phyloP scores from a whole-genome alignment of 2,113 vertebrate genomes.

The Callithrix jacchus region DNA sequence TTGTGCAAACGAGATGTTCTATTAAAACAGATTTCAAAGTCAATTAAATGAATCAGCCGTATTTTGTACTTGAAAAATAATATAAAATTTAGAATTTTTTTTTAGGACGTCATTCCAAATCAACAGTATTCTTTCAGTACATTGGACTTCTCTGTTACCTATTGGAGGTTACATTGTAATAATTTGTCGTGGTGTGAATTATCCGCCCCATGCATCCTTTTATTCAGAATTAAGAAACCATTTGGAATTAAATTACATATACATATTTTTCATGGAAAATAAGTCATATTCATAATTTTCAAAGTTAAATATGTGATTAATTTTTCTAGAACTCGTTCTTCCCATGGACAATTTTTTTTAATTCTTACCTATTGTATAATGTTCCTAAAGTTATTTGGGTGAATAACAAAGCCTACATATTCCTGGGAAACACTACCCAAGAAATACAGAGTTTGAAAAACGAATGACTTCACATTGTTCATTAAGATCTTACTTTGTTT shows the following conservation, averaged over 20 bases:
- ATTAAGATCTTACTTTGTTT: constrained; percentile 20
- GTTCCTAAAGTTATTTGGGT: not conserved
- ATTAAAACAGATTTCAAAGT: constrained; percentile 41
- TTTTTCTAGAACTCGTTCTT: not conserved
- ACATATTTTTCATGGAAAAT: not conserved
- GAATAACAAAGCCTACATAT: not conserved
- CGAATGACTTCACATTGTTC: not conserved
- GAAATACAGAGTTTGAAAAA: not conserved
- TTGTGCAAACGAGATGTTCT: constrained; percentile 33
- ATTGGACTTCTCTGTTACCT: not conserved
- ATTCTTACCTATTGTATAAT: not conserved
- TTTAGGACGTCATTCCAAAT: constrained; percentile 16
- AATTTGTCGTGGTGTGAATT: not conserved
- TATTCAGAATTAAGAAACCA: not conserved
- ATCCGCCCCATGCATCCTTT: not conserved
- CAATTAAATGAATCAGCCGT: constrained; percentile 35
- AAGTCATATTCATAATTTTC: not conserved
- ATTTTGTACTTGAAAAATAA: constrained; percentile 40
- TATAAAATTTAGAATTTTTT: constrained; percentile 44
- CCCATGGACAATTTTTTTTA: not conserved
- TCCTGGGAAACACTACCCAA: not conserved
- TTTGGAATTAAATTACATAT: not conserved
- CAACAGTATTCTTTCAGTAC: not conserved
- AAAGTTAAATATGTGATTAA: not conserved
- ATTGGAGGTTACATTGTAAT: not conserved